These are phyloP conservation scores for Myanophis thanlyinensis DNA, from an alignment of 2,113 vertebrate genomes.

Conservation along the genomic window DNA sequence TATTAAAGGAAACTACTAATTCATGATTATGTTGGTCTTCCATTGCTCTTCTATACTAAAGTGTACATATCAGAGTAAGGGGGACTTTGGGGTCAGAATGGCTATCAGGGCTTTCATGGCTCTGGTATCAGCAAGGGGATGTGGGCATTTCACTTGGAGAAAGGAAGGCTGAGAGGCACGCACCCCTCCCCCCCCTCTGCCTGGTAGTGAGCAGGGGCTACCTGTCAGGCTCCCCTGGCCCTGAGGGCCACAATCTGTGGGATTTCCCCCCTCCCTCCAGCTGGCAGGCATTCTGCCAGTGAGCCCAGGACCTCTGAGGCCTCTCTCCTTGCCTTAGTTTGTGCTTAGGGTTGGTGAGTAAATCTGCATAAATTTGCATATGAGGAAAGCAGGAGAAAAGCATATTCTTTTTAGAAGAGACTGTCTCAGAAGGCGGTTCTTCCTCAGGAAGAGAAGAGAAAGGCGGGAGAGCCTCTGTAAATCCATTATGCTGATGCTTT, in stretches of 20 bases:
- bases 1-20: neutral
- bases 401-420: neutral
- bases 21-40: neutral
- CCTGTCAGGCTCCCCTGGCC: neutral
- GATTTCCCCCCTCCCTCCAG: neutral
- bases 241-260: neutral
- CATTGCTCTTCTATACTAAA: neutral
- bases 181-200: neutral
- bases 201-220: neutral
- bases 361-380: neutral
- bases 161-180: neutral
- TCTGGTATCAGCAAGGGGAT: neutral
- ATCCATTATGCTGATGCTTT: neutral
- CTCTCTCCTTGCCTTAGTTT: neutral
- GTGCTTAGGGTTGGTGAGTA: neutral
- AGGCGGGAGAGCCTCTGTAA: neutral
- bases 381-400: neutral
- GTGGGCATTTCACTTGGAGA: neutral
- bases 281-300: neutral
- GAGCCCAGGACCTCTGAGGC: neutral
- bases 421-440: neutral
- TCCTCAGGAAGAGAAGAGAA: neutral
- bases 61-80: too few species aligned
- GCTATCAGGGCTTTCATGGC: neutral
- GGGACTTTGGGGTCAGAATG: neutral